Evolutionary conservation across 2,113 vertebrate genomes (phyloP).

Genomic region (Limanda limanda): DNA sequence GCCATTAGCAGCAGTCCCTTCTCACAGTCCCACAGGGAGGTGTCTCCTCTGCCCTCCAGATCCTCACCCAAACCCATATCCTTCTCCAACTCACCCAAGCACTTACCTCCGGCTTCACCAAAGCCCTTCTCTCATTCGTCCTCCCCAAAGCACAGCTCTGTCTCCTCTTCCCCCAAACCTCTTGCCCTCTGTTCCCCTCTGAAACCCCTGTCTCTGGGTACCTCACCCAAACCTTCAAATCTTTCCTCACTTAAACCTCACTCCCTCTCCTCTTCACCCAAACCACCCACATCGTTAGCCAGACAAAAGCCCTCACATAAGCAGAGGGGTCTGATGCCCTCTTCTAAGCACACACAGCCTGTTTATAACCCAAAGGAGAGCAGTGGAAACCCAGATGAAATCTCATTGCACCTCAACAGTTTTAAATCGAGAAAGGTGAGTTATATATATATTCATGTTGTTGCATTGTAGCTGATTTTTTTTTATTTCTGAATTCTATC

Average conservation of each 20-base stretch:
- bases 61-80: constrained; percentile 81
- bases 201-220: constrained; percentile 76
- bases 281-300: constrained; percentile 83
- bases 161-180: constrained; percentile 84
- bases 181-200: constrained; percentile 81
- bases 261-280: constrained; percentile 82
- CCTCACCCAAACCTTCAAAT: constrained; percentile 82
- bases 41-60: constrained; percentile 84
- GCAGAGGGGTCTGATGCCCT: constrained; percentile 81
- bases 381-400: constrained; percentile 87
- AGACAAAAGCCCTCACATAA: constrained; percentile 84
- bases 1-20: constrained; percentile 84
- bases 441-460: constrained; percentile 13
- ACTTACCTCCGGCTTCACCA: constrained; percentile 80
- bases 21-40: constrained; percentile 86
- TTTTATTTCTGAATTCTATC: background rate
- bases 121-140: constrained; percentile 85
- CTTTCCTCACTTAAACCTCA: constrained; percentile 78
- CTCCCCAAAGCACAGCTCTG: constrained; percentile 81
- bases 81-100: constrained; percentile 82
- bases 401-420: constrained; percentile 81
- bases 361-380: constrained; percentile 85
- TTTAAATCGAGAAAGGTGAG: constrained; percentile 88
- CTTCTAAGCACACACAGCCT: constrained; percentile 75
- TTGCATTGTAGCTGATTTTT: background rate